phyloP scores from a whole-genome alignment of 2,797 vertebrate genomes.

The Iguana delicatissima region DNA sequence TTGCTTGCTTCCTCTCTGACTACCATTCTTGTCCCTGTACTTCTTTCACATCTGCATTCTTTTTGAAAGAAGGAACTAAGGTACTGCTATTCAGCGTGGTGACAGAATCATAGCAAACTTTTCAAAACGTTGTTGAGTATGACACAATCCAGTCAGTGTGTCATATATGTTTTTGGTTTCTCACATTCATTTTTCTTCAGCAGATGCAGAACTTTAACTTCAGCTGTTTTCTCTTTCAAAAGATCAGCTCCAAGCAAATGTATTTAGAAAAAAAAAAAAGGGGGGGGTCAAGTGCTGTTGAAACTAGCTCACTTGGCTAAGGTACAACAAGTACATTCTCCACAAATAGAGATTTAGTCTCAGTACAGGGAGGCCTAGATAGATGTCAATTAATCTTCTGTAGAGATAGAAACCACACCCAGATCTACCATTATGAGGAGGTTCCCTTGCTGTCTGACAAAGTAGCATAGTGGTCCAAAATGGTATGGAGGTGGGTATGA shows the following conservation, averaged over 20 bases:
- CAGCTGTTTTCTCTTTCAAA: slow-evolving; percentile 37
- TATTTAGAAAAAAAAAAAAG: slow-evolving; percentile 26
- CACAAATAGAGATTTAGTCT: background rate
- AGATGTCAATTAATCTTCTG: background rate
- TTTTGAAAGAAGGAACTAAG: slow-evolving; percentile 63
- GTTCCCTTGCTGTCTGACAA: background rate
- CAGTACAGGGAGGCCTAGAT: background rate
- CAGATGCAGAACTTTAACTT: slow-evolving; percentile 43
- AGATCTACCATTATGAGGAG: background rate
- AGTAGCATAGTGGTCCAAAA: background rate
- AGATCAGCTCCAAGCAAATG: slow-evolving; percentile 39
- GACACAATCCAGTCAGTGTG: background rate
- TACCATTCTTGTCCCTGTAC: slow-evolving; percentile 57
- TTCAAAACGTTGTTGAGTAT: slow-evolving; percentile 44
- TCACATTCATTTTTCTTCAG: slow-evolving; percentile 19
- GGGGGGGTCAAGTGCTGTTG: background rate
- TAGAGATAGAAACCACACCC: background rate
- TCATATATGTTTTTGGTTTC: background rate
- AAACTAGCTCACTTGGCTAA: background rate
- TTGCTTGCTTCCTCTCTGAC: slow-evolving; percentile 60
- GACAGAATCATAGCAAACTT: slow-evolving; percentile 53
- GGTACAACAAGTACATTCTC: too few species aligned
- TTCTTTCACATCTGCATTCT: slow-evolving; percentile 56
- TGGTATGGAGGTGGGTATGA: background rate
- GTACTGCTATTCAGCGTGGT: slow-evolving; percentile 51